Conservation (phyloP, 1,140 invertebrate genomes). For the Chionoecetes opilio region DNA sequence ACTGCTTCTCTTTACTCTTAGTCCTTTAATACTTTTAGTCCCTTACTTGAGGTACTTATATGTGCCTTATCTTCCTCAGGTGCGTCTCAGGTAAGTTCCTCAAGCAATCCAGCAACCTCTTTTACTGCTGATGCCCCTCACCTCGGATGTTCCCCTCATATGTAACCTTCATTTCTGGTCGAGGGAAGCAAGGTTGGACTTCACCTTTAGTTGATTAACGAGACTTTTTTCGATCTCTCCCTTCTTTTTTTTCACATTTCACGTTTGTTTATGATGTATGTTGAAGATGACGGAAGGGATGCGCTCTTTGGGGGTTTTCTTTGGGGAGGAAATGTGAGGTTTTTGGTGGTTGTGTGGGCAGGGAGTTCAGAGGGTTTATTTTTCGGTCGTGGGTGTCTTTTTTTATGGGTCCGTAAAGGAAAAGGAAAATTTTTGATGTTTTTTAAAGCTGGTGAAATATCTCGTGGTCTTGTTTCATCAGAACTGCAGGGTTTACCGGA, state of each 20-base stretch:
- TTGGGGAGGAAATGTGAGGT: no score
- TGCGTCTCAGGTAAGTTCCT: neutral
- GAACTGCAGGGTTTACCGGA: no score
- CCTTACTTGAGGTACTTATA: no score
- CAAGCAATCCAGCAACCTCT: neutral
- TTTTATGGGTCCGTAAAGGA: neutral
- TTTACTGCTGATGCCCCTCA: neutral
- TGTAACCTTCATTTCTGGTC: neutral
- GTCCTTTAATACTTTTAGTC: no score
- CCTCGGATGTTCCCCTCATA: neutral
- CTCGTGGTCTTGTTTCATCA: no score
- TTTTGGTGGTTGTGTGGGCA: neutral
- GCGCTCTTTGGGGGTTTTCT: no score
- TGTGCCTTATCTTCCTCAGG: no score
- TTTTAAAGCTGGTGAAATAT: no score
- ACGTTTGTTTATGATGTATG: no score
- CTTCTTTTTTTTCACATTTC: neutral
- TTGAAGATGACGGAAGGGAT: neutral
- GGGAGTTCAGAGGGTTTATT: neutral
- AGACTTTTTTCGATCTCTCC: no score
- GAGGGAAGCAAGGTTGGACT: neutral
- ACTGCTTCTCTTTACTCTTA: no score
- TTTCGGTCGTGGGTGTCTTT: neutral
- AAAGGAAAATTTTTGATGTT: neutral
- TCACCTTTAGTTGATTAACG: constrained; percentile 29